Evolutionary conservation across 2,797 vertebrate genomes (phyloP), one percentile per base, ranked within the genome.

Genomic region (Malurus splendens): DNA sequence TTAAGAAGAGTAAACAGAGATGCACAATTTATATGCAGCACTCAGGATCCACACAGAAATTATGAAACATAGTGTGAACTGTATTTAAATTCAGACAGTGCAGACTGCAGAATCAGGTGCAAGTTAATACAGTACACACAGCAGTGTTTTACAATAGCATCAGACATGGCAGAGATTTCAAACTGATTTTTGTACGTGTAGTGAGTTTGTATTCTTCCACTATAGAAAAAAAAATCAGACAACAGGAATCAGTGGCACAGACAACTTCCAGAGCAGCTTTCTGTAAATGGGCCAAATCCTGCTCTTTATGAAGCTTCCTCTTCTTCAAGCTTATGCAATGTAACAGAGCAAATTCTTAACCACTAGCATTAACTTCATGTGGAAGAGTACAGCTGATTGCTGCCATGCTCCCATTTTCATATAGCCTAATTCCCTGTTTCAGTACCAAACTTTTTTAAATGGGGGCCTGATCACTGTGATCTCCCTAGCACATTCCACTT

Each of bases 61-160:
- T 72, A 23, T 67, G 82, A 80, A 93, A 94, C 72, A 81, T 41
- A 84, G 45, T n/a, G 57, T 72, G 83, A 92, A 86, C 73, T 67
- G 64, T 30, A 38, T 44, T 90, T 89, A 64, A 70, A 55, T 59
- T 75, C 55, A 64, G 76, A 73, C 42, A 41, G 13, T 28, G 19
- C 25, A 41, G 44, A 15, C 68, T 85, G 66, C 10, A 84, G 71
- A 50, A 77, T 73, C 28, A 59, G 90, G 36, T 87, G 55, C 45
- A 39, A 79, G 73, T 83, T 70, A 62, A 84, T 78, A 73, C 67
- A 88, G 62, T 67, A 79, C 79, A 72, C 73, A 67, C 32, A 90
- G 66, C 57, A 61, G 70, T 59, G 77, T 83, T 82, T 79, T 55
- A 61, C 38, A 3, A 19, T 41, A 89, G 50, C 50, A 36, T 32